phyloP scores from a whole-genome alignment of 2,888 invertebrate genomes.

The Arrhopalites spinosus region DNA sequence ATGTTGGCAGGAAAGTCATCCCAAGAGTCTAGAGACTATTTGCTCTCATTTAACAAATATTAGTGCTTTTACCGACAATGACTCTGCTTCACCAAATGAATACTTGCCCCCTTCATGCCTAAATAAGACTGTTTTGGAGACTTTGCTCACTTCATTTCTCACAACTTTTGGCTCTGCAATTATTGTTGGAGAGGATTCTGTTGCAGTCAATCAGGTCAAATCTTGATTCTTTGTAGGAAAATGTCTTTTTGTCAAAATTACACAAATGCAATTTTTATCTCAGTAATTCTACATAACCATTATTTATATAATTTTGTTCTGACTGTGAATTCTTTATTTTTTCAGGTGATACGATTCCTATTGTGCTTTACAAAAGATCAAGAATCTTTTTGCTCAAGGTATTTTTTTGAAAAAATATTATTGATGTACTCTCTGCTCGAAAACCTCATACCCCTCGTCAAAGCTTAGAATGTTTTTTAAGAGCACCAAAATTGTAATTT shows the following conservation, averaged over 20 bases:
- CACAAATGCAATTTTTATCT: neutral
- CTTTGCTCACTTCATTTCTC: conserved; percentile 50
- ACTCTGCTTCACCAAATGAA: conserved; percentile 12
- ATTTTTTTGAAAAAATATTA: conserved; percentile 25
- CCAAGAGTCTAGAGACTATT: neutral
- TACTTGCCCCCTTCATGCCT: conserved; percentile 47
- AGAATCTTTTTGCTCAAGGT: conserved; percentile 55
- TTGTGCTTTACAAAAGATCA: conserved; percentile 51
- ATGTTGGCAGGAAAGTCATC: conserved; percentile 47
- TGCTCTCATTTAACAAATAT: neutral
- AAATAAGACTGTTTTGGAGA: conserved; percentile 42
- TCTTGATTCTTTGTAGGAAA: neutral
- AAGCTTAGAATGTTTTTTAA: too few species aligned
- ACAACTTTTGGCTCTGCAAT: conserved; percentile 52
- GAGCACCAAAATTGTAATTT: too few species aligned
- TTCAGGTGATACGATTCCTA: conserved; percentile 54
- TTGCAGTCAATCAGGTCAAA: conserved; percentile 52
- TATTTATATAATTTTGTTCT: neutral
- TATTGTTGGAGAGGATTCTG: conserved; percentile 50
- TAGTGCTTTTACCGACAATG: conserved; percentile 3
- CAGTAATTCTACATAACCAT: neutral
- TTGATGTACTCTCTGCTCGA: too few species aligned
- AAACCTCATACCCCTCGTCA: too few species aligned
- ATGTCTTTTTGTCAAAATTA: neutral
- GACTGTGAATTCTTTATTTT: too few species aligned